phyloP scores from a whole-genome alignment of 2,888 invertebrate genomes.

The Philaethria dido region DNA sequence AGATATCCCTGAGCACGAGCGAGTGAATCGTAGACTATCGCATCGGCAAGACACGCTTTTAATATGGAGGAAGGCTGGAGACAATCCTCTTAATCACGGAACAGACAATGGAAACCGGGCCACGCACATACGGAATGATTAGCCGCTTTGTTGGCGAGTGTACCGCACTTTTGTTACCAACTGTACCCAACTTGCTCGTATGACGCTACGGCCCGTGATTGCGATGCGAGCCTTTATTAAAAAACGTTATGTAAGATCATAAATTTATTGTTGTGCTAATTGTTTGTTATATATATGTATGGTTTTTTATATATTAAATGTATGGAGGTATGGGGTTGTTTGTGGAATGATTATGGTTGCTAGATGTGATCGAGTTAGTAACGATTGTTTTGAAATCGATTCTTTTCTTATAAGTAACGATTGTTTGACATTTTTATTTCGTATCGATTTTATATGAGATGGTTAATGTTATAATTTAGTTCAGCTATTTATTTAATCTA shows the following conservation, averaged over 20 bases:
- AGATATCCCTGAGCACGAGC: constrained; percentile 44
- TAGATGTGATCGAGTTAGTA: not conserved
- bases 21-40: constrained; percentile 53
- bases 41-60: constrained; percentile 75
- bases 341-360: not conserved
- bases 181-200: constrained; percentile 57
- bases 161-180: constrained; percentile 70
- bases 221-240: constrained; percentile 52
- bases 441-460: too few relatives aligned
- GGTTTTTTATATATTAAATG: not conserved
- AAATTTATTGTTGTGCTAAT: constrained; percentile 44
- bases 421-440: too few relatives aligned
- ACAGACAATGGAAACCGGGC: constrained; percentile 81
- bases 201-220: constrained; percentile 53
- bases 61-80: constrained; percentile 79
- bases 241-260: constrained; percentile 54
- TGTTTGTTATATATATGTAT: constrained; percentile 28
- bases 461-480: too few relatives aligned
- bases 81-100: constrained; percentile 83
- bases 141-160: constrained; percentile 60
- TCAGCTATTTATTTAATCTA: too few relatives aligned
- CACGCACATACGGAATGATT: constrained; percentile 79
- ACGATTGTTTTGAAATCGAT: not conserved
- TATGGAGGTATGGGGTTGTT: not conserved
- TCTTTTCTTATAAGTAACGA: not conserved